Evolutionary conservation across 2,797 vertebrate species (phyloP), one percentile per base, ranked within the genome.

Genomic region (Lagocephalus sceleratus): DNA sequence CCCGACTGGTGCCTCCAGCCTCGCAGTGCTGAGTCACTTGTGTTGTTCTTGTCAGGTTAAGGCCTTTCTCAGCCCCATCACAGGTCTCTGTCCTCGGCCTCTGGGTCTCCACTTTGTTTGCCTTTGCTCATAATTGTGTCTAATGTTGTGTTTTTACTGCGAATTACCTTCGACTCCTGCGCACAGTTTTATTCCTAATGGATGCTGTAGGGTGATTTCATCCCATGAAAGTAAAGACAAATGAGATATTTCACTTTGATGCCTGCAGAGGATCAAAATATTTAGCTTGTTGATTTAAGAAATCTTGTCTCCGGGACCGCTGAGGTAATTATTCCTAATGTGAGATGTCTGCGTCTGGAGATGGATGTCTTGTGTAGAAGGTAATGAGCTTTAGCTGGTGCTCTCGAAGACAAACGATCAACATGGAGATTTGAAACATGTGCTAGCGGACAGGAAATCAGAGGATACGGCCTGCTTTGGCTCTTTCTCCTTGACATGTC

Each of bases 11-110:
- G 57, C 39, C 47, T n/a, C n/a, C n/a, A n/a, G 43, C 44, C 63
- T 62, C 51, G 15, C n/a, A 16, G 53, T n/a, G 16, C 53, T 65
- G 58, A 67, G 56, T 71, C 72, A 69, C 47, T 47, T n/a, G 15
- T 46, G 35, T 39, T 17, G 5, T 40, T 21, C 10, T 47, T 35
- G 12, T 16, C 5, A 42, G 9, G 3, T 32, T 20, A 20, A 10
- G 2, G 16, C 16, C 16, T 51, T 53, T 51, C 2, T 20, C 45
- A 8, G 17, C 32, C 9, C 29, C n/a, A 6, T 38, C 17, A 6
- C 20, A 26, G 39, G 35, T 51, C n/a, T 43, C 0, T 17, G 5
- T 25, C n/a, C 23, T 9, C 11, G 11, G n/a, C 38, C 56, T 45
- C 15, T 10, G 6, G 23, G 5, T 44, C 16, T 38, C 41, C 29